Evolutionary conservation across 2,888 invertebrate genomes (phyloP), one percentile per base, ranked within the genome.

Genomic region (Diloba caeruleocephala): DNA sequence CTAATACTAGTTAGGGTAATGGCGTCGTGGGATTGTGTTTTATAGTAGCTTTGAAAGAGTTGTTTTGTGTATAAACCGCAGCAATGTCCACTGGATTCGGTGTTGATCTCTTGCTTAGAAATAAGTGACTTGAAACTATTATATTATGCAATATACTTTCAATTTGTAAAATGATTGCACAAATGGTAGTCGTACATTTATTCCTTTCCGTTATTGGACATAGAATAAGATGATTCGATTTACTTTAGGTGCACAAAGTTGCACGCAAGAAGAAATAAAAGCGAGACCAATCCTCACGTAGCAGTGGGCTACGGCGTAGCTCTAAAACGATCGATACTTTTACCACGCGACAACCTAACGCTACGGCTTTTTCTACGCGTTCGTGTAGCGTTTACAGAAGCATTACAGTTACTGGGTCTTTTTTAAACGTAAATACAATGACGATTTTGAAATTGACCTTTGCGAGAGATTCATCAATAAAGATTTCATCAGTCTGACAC

Each of bases 291-390:
- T 80, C 72, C 77, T 82, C 76, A 64, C 83, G 87, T 85, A 86
- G 85, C 78, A 61, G 49, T 51, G 44, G 41, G 78, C 87, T 82
- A 84, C 85, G 87, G 57, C 84, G 88, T 87, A 87, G 86, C 79
- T 78, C 84, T 73, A 72, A 84, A 82, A 84, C 91, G 92, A 92
- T 92, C 92, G 86, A 92, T 92, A 90, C 79, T 70, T 74, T 74
- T 71, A 76, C 84, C 80, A 82, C 89, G 89, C 90, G 90, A 92
- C 92, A 92, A 81, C 81, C 76, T 79, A 80, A 74, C 79, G 85
- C 84, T 87, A 85, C 84, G 81, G 78, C 78, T 80, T 87, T 88
- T 88, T 87, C 80, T 75, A 78, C 69, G 66, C 76, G 59, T 65
- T 71, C 59, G 57, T 62, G 63, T 64, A 63, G 42, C 31, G 62